These are phyloP conservation scores for Mustela erminea DNA, from an alignment of 2,797 vertebrate species.

Conservation along the genomic window DNA sequence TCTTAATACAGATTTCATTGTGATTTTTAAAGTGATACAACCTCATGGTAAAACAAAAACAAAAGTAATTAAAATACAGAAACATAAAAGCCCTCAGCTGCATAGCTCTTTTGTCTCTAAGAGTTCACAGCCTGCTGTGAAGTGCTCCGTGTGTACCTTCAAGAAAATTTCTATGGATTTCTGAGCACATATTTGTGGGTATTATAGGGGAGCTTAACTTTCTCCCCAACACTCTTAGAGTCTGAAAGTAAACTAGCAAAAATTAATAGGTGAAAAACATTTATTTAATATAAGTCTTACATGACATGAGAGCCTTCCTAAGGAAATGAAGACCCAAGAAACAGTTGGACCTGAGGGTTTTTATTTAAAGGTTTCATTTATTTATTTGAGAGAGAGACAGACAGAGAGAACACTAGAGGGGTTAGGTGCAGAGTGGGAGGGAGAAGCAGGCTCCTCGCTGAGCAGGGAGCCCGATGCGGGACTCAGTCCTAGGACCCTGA, in stretches of 20 bases:
- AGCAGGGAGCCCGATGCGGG: rapidly evolving
- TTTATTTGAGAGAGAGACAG: not conserved
- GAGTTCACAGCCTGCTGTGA: not conserved
- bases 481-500: not conserved
- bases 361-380: not conserved
- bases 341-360: not conserved
- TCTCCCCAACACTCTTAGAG: not conserved
- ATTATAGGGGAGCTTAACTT: not conserved
- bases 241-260: not conserved
- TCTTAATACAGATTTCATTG: not conserved
- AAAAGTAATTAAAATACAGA: not conserved
- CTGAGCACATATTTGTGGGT: not conserved
- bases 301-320: not conserved
- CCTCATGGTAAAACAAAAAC: not conserved
- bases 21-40: not conserved
- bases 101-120: not conserved
- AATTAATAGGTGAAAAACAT: not conserved
- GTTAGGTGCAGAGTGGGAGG: not conserved
- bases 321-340: not conserved
- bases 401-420: not conserved
- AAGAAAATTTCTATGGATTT: not conserved
- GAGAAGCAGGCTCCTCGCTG: not conserved
- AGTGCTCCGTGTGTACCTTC: not conserved
- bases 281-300: not conserved
- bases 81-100: not conserved